Evolutionary conservation across 2,888 invertebrate genomes (phyloP).

Genomic region (Oscheius sp.): DNA sequence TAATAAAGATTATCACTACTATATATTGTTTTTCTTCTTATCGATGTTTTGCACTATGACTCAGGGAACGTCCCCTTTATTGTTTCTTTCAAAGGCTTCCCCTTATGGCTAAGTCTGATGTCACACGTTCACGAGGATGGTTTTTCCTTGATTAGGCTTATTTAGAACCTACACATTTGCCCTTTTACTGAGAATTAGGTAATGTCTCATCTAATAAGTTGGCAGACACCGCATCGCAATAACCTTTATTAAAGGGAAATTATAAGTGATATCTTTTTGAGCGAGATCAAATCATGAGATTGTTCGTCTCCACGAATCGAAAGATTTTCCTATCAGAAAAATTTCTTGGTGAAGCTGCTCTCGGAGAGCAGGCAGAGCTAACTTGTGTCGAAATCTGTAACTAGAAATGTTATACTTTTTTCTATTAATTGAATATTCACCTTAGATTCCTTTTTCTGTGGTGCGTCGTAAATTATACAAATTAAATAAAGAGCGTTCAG

Average conservation of each 20-base stretch:
- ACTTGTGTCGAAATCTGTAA: conserved; percentile 34
- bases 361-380: conserved; percentile 33
- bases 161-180: too few species aligned
- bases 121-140: background rate
- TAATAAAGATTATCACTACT: conserved; percentile 4
- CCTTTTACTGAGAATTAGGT: background rate
- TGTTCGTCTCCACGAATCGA: conserved; percentile 25
- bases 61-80: background rate
- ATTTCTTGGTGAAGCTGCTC: background rate
- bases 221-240: background rate
- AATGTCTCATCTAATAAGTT: conserved; percentile 1
- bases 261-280: conserved; percentile 16
- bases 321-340: conserved; percentile 15
- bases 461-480: conserved; percentile 67
- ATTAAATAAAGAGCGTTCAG: conserved; percentile 68
- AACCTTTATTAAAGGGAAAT: background rate
- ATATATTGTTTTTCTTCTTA: background rate
- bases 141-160: background rate
- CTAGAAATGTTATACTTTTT: conserved; percentile 19
- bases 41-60: background rate
- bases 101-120: background rate
- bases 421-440: conserved; percentile 20
- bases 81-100: background rate
- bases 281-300: conserved; percentile 34
- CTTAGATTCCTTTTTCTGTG: conserved; percentile 46